phyloP scores from a whole-genome alignment of 1,140 invertebrate species.

The Zophobas morio region DNA sequence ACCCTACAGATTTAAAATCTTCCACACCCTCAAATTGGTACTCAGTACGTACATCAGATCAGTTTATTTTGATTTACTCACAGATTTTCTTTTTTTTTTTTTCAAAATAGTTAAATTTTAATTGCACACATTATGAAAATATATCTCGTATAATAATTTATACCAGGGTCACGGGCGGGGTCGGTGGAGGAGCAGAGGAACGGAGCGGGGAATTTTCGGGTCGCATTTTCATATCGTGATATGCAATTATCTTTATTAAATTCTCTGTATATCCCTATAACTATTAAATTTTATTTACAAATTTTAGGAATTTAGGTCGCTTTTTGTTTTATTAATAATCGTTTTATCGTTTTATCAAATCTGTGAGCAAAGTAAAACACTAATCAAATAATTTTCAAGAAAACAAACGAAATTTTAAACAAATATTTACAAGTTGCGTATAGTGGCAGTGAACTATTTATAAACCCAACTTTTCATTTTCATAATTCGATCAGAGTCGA shows the following conservation, averaged over 20 bases:
- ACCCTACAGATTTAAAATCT: conserved; percentile 62
- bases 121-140: conserved; percentile 45
- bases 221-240: conserved; percentile 42
- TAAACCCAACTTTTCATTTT: conserved; percentile 53
- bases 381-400: conserved; percentile 60
- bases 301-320: conserved; percentile 39
- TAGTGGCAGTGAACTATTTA: conserved; percentile 64
- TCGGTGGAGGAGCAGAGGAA: neutral
- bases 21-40: conserved; percentile 63
- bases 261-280: conserved; percentile 30
- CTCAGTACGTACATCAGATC: conserved; percentile 67
- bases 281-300: conserved; percentile 42
- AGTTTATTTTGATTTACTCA: conserved; percentile 63
- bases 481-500: conserved; percentile 49
- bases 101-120: conserved; percentile 36
- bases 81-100: conserved; percentile 54
- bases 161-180: conserved; percentile 8
- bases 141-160: conserved; percentile 34
- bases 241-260: conserved; percentile 51
- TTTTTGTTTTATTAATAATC: conserved; percentile 6
- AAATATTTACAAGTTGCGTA: conserved; percentile 54
- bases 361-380: conserved; percentile 61
- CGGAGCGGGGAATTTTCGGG: conserved; percentile 5
- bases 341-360: conserved; percentile 50
- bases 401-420: conserved; percentile 50